Evolutionary conservation across 1,140 invertebrate species (phyloP).

Genomic region (Oryctes rhinoceros): DNA sequence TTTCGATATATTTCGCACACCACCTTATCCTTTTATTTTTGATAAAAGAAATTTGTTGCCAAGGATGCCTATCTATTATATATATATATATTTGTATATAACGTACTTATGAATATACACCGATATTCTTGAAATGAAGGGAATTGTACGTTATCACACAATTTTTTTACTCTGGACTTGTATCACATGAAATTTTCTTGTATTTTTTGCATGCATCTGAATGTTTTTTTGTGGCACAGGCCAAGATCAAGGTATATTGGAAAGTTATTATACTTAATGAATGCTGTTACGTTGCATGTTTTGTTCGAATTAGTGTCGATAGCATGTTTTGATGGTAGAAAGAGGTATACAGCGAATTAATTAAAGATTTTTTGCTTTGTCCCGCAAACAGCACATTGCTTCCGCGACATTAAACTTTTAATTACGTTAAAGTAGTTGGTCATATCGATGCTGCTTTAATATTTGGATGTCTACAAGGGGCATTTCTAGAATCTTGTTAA

Average conservation of each 20-base stretch:
- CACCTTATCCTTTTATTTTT: conserved; percentile 37
- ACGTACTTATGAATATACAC: conserved; percentile 14
- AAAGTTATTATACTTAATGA: conserved; percentile 52
- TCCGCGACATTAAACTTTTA: not conserved
- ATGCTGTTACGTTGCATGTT: conserved; percentile 25
- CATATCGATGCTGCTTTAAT: too few species aligned
- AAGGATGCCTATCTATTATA: conserved; percentile 8
- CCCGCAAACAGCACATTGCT: not conserved
- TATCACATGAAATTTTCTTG: conserved; percentile 56
- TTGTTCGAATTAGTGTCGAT: not conserved
- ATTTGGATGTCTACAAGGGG: too few species aligned
- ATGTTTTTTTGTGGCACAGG: conserved; percentile 70
- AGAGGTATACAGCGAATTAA: not conserved
- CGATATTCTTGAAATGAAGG: not conserved
- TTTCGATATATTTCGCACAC: conserved; percentile 42
- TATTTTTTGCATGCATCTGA: conserved; percentile 70
- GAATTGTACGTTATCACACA: conserved; percentile 30
- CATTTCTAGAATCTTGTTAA: too few species aligned
- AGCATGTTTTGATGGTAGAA: conserved; percentile 16
- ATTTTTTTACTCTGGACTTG: conserved; percentile 27
- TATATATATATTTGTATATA: conserved; percentile 14
- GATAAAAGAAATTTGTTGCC: not conserved
- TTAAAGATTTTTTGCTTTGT: not conserved
- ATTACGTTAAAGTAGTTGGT: too few species aligned
- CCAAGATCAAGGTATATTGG: conserved; percentile 67